These are phyloP conservation scores for Heliothis virescens DNA, from an alignment of 1,140 invertebrate genomes.

Conservation along the genomic window DNA sequence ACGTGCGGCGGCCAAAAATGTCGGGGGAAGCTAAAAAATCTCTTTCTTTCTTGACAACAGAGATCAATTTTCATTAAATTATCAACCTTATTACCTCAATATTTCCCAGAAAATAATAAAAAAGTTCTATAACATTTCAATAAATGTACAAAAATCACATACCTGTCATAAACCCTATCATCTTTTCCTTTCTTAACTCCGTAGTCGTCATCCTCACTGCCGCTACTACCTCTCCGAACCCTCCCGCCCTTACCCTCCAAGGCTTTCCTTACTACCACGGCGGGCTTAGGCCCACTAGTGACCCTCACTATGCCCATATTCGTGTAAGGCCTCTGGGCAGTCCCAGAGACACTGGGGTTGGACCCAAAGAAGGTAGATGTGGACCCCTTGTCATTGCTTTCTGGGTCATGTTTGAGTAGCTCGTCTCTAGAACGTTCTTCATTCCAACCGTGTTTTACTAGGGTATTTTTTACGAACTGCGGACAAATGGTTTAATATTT, in stretches of 20 bases:
- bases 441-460: constrained; percentile 82
- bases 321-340: constrained; percentile 60
- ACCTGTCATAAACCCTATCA: constrained; percentile 83
- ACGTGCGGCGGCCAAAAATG: too few species aligned
- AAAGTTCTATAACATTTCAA: not conserved
- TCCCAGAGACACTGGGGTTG: constrained; percentile 67
- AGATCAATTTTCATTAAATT: too few species aligned
- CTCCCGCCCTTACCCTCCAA: constrained; percentile 66
- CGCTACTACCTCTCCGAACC: constrained; percentile 74
- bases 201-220: constrained; percentile 81
- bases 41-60: too few species aligned
- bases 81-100: too few species aligned
- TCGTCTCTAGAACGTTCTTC: constrained; percentile 83
- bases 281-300: constrained; percentile 57
- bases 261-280: constrained; percentile 59
- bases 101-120: not conserved
- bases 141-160: not conserved
- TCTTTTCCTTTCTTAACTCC: constrained; percentile 80
- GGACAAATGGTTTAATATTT: constrained; percentile 36
- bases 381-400: constrained; percentile 71
- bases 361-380: constrained; percentile 51
- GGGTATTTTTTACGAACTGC: constrained; percentile 80
- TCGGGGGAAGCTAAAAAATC: too few species aligned
- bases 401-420: constrained; percentile 80
- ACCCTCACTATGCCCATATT: constrained; percentile 69